Evolutionary conservation across 2,113 vertebrate species (phyloP), one percentile per base, ranked within the genome.

Genomic region (Cairina moschata): DNA sequence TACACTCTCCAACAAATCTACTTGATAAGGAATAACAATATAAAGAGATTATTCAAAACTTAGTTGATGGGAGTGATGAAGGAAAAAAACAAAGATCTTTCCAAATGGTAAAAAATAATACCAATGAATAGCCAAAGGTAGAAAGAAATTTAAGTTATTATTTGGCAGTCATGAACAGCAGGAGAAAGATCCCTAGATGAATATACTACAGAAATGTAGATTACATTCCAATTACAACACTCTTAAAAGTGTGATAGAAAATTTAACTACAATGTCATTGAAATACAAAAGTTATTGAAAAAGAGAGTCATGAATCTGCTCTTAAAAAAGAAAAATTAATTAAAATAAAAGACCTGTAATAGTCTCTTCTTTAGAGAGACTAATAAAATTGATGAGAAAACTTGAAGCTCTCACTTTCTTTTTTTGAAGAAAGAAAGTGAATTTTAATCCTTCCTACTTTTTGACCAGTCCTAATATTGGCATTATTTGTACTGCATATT

Each of bases 1-100:
- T 18, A 3, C 3, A 1, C 6, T n/a, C 6, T 14, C 6, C 58
- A 44, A 26, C 1, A 68, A 68, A 62, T 25, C 9, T 81, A 7
- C 9, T 42, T 56, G 20, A 42, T 67, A 63, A 77, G 16, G n/a
- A 72, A 69, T 90, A 65, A 15, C 18, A 65, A 25, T 46, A 52
- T 63, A 71, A 79, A 15, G 26, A 69, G 8, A 65, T 78, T 68
- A 25, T 89, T 90, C 32, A 46, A 75, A 90, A 83, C 4, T 38
- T 91, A 23, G 9, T 34, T 74, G 5, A 28, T 20, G 71, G 22
- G 17, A 73, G 15, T 11, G 31, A 55, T 28, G 17, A 68, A 69
- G 18, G 73, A 52, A 81, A 4, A 55, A 69, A 40, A 10, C 42
- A 69, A 40, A 76, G 52, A 81, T 4, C 8, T 85, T 75, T 92